phyloP scores from a whole-genome alignment of 2,888 invertebrate species.

The Lycocerus yunnanus region DNA sequence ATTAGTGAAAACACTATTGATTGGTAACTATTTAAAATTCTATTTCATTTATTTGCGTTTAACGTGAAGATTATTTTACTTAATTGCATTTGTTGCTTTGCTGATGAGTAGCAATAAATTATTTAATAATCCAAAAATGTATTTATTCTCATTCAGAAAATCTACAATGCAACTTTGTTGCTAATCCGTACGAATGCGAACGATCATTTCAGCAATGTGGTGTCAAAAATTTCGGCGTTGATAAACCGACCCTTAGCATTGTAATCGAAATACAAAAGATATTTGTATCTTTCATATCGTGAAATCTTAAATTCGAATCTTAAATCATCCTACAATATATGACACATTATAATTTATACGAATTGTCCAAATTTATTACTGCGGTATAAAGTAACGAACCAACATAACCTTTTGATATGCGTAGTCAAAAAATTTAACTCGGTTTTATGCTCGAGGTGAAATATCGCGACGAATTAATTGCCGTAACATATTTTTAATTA shows the following conservation, averaged over 20 bases:
- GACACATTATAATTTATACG: slow-evolving; percentile 25
- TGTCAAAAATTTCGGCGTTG: not conserved
- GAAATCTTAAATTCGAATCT: not conserved
- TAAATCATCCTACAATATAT: slow-evolving; percentile 22
- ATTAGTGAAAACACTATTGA: slow-evolving; percentile 1
- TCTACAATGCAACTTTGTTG: too few relatives aligned
- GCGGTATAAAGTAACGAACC: slow-evolving; percentile 21
- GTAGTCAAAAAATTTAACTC: not conserved
- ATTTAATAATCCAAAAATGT: too few relatives aligned
- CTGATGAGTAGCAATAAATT: too few relatives aligned
- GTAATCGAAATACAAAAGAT: not conserved
- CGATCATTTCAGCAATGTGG: too few relatives aligned
- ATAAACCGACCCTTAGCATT: not conserved
- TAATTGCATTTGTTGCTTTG: not conserved
- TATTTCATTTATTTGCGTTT: not conserved
- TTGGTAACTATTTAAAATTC: not conserved
- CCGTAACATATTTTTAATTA: slow-evolving; percentile 27
- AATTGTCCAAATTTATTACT: slow-evolving; percentile 26
- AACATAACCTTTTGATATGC: slow-evolving; percentile 22
- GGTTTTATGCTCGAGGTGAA: not conserved
- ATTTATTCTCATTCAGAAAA: too few relatives aligned
- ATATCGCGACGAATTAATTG: slow-evolving; percentile 2
- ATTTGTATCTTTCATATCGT: not conserved
- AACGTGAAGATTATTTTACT: not conserved
- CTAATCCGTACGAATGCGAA: too few relatives aligned